Base-by-base conservation (phyloP, 2,797 vertebrate genomes). In the Acipenser transmontanus region DNA sequence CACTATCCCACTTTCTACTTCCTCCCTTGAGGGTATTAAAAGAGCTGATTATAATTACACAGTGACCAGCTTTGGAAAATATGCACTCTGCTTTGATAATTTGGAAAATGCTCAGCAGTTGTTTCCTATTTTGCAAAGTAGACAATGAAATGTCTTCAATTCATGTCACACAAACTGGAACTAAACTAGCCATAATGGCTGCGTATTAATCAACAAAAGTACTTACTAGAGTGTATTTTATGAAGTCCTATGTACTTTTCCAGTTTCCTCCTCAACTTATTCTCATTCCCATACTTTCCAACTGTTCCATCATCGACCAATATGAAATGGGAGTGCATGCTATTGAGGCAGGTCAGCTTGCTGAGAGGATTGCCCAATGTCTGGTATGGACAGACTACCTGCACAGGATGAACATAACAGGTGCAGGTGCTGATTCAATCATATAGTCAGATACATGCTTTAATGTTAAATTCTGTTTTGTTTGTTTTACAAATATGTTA, bases 251-350 rank as follows among this genome's bases (percentile, higher is more conserved):
- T 86, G 65, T 94, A 88, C 75, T 91, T 94, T 82, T 98, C 97
- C 76, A 99, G 84, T 69, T 85, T 93, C 70, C 84, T 89, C 69
- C 97, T 90, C 47, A 98, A 85, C 49, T 88, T 87, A 79, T 94
- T 90, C 71, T 99, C 96, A 77, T 90, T 93, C 61, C 94, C 95
- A 60, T 93, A 91, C 80, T 94, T 97, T 64, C 95, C 95, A 75
- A 96, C 76, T 1, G 95, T 98, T 8, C 97, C 97, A 65, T 99
- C 95, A 64, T 99, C 97, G 61, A 90, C 93, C 80, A 99, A 78
- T 62, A 99, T 87, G 81, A 99, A 99, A 82, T 98, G 93, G 6
- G 96, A 97, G 79, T 99, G 95, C 88, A 97, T 92, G 78, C 91
- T 84, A 69, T 98, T 99, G 65, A 99, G 92, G 17, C 88, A 88